Base-by-base conservation (phyloP, 2,113 vertebrate genomes). In the Sylvilagus bachmani region DNA sequence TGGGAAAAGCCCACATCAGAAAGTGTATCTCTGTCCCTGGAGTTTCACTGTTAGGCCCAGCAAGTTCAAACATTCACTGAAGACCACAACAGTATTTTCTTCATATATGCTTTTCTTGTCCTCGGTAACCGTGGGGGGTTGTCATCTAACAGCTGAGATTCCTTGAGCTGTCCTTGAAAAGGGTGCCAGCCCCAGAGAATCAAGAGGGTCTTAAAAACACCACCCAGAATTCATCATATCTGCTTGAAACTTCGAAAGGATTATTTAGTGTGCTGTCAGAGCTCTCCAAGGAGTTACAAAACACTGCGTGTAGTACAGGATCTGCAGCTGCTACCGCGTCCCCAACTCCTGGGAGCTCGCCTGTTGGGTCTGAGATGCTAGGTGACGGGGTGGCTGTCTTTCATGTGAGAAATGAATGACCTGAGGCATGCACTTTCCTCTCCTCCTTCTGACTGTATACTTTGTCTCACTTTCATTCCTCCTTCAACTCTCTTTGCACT, bases 41-140 rank as follows among this genome's bases (percentile, higher is more conserved):
- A 77, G 53, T 51, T 96, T 94, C 66, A 13, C 94, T 94, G 71
- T 95, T 91, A 94, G 91, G 74, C 67, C 49, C 86, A 94, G 91
- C 79, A 83, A 87, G 71, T 97, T 95, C 94, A 97, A 97, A 97
- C 89, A 96, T 97, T 97, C 93, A 85, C 95, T 86, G 79, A 97
- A 82, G 86, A 51, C 69, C 58, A 81, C 69, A 69, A 58, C 86
- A 81, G 33, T 94, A 79, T 86, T 96, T 92, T 91, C 71, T 81
- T 94, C 62, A n/a, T 95, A 66, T 89, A 89, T 86, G 75, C 82
- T 79, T 92, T 95, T 95, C 78, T 94, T 62, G 81, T 93, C 70
- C 94, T 87, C 81, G 83, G 96, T 95, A 94, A 96, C 95, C 74
- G 24, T 25, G 79, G 44, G n/a, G 21, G 64, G 69, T 70, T 95